Evolutionary conservation across 2,113 vertebrate genomes (phyloP).

Genomic region (Myanophis thanlyinensis): DNA sequence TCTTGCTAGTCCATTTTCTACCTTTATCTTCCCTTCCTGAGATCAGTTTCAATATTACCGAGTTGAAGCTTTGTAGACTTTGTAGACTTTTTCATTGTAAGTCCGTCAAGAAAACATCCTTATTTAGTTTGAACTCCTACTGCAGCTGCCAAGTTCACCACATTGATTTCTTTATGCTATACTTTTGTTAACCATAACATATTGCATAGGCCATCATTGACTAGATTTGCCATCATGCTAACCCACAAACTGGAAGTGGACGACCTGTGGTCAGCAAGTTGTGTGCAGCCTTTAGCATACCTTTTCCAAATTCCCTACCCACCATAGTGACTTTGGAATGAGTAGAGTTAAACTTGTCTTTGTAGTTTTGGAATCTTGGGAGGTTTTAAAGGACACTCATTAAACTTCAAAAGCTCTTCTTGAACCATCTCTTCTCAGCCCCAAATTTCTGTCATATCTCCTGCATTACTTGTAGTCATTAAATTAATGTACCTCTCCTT

Average conservation of each 20-base stretch:
- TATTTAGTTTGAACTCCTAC: background rate
- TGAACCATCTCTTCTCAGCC: background rate
- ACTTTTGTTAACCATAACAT: background rate
- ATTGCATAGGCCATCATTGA: background rate
- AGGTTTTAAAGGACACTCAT: background rate
- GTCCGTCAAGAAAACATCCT: background rate
- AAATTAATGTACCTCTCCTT: background rate
- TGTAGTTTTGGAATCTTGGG: background rate
- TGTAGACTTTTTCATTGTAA: background rate
- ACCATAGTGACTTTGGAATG: background rate
- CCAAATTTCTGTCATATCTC: background rate
- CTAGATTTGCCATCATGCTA: background rate
- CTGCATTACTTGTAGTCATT: background rate
- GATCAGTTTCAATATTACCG: background rate
- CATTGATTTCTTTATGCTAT: background rate
- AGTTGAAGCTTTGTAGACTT: background rate
- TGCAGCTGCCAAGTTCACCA: background rate
- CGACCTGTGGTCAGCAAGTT: background rate
- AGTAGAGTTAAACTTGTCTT: background rate
- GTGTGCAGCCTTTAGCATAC: background rate
- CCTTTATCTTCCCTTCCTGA: background rate
- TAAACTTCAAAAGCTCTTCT: background rate
- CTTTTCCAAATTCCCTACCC: background rate
- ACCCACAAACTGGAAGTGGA: background rate
- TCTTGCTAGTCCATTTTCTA: background rate